Evolutionary conservation across 2,113 vertebrate species (phyloP), one percentile per base, ranked within the genome.

Genomic region (Charina bottae): DNA sequence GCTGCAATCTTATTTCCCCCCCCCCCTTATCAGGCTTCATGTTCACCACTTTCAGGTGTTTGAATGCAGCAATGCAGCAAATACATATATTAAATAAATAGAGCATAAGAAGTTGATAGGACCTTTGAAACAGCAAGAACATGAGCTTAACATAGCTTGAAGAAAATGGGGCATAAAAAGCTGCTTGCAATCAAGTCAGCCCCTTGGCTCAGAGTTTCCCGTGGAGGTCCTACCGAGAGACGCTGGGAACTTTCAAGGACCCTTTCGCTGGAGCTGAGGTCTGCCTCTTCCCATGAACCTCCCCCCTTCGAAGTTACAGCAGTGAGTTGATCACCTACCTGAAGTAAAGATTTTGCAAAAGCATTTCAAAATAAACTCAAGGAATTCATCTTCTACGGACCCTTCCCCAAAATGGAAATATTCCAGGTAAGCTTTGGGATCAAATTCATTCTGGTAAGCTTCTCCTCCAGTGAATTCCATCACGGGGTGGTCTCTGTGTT

Each of bases 371-470:
- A 83, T 26, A 60, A 93, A 94, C 12, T 53, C 23, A 19, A 91
- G 28, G 83, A 58, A 7, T 24, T 91, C 90, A 10, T 87, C 64
- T 12, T 33, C 62, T 1, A 87, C 0, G 1, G 33, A 12, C 19
- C 83, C 88, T 42, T 87, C 49, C 26, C 26, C 33, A 83, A 49
- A 88, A 37, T 17, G 89, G n/a, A 83, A 91, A 37, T 91, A 87
- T 49, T 88, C 68, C 85, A 93, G 68, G 53, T 17, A 78, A 49
- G 46, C 84, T 26, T 6, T 72, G n/a, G 93, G 54, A 15, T 94
- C 86, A 90, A 93, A 93, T 9, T 87, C 19, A 1, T 4, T 59
- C 94, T 92, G 84, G 42, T 91, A 85, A 42, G 89, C 6, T 5
- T 59, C 59, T 6, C 85, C 46, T 1, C 17, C 78, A 0, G 9